Evolutionary conservation across 2,888 invertebrate species (phyloP).

Genomic region (Sphaerophoria taeniata): DNA sequence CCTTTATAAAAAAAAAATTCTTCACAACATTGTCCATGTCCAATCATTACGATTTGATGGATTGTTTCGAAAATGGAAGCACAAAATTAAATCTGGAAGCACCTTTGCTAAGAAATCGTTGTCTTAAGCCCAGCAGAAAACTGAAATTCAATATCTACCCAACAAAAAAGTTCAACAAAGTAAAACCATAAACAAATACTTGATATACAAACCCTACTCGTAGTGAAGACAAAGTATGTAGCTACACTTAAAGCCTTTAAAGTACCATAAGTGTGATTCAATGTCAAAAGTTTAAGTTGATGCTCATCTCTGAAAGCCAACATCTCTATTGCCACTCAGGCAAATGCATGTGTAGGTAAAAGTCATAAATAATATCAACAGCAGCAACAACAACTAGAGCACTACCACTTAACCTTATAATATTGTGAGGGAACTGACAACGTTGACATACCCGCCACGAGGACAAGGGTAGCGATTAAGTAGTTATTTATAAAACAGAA

Average conservation of each 20-base stretch:
- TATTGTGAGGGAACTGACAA: conserved; percentile 14
- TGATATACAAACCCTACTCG: no score
- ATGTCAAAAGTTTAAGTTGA: conserved; percentile 28
- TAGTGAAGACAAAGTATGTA: neutral
- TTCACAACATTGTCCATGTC: no score
- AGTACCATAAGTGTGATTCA: conserved; percentile 11
- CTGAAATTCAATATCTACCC: no score
- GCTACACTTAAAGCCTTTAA: neutral
- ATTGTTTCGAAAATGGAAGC: no score
- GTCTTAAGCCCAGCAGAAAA: no score
- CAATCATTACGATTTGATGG: no score
- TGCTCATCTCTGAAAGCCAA: conserved; percentile 13
- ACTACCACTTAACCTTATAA: neutral
- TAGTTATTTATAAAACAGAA: neutral
- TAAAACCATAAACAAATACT: no score
- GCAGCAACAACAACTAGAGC: neutral
- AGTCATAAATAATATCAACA: neutral
- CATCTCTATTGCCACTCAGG: conserved; percentile 26
- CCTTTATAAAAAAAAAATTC: no score
- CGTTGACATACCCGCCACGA: no score
- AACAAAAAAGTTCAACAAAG: no score
- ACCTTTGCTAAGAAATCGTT: no score
- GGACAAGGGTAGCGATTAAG: neutral
- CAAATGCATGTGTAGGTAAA: neutral
- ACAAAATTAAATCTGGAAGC: no score